Percentiles rank a stretch among this genome's conserved stretches.
These are phyloP conservation scores for Subanguina moxae DNA, from an alignment of 1,140 invertebrate genomes.

Conservation along the genomic window DNA sequence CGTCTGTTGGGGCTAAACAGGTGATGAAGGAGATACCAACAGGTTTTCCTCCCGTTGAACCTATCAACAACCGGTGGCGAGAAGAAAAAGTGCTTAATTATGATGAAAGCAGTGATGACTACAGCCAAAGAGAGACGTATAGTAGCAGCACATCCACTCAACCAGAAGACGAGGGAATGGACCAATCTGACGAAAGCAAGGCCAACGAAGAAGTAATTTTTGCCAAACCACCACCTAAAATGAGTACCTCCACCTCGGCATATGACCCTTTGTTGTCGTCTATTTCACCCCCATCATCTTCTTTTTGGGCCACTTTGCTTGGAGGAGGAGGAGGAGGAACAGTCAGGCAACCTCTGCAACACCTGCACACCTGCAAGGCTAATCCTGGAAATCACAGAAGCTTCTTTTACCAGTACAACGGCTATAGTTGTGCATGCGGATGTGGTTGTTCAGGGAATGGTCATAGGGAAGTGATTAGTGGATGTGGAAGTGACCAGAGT, in stretches of 20 bases:
- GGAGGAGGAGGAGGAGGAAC: neutral
- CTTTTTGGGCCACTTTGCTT: neutral
- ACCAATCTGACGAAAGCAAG: too few species aligned
- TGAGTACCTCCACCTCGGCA: constrained; percentile 9
- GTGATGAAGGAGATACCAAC: too few species aligned
- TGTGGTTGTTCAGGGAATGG: neutral
- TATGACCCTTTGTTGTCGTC: constrained; percentile 9
- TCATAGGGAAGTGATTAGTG: constrained; percentile 25
- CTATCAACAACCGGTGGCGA: constrained; percentile 6
- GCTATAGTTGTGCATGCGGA: constrained; percentile 18
- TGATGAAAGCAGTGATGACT: constrained; percentile 17
- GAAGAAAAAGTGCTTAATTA: constrained; percentile 16
- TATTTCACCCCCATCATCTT: constrained; percentile 1
- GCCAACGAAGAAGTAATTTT: neutral
- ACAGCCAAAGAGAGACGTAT: neutral
- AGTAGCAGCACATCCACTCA: neutral
- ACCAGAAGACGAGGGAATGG: neutral
- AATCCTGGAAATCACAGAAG: constrained; percentile 9
- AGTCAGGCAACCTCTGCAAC: too few species aligned
- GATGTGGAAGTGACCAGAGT: constrained; percentile 11
- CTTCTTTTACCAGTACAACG: constrained; percentile 26
- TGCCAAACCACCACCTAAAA: neutral
- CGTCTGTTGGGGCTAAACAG: too few species aligned
- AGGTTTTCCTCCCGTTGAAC: neutral
- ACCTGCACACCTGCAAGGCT: neutral